A percentile compares a stretch with the other conserved stretches of the same genome.
phyloP scores from a whole-genome alignment of 2,113 vertebrate species.

The Pelecanus crispus region DNA sequence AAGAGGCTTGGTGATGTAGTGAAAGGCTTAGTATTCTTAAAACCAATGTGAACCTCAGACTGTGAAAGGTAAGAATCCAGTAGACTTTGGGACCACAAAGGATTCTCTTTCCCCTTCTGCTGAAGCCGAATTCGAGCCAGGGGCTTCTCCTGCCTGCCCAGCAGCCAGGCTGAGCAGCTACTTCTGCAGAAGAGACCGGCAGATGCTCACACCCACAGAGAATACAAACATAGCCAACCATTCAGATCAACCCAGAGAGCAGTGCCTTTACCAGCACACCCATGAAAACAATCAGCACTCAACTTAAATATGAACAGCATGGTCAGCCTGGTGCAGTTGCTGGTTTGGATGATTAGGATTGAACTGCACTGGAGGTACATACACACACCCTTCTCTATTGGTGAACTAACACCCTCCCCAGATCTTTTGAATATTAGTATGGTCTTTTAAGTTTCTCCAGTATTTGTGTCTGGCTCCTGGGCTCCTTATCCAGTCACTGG shows the following conservation, averaged over 20 bases:
- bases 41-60: neutral
- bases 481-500: neutral
- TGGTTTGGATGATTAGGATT: neutral
- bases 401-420: neutral
- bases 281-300: neutral
- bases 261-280: neutral
- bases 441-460: neutral
- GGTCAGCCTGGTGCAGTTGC: neutral
- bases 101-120: neutral
- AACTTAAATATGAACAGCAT: fast-evolving
- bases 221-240: neutral
- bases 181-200: neutral
- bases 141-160: neutral
- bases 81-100: neutral
- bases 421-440: neutral
- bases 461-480: neutral
- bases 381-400: neutral
- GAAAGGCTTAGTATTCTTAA: neutral
- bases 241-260: neutral
- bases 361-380: neutral
- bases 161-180: neutral
- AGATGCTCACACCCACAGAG: too few relatives aligned
- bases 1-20: neutral
- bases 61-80: neutral
- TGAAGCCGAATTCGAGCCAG: neutral